Base-by-base conservation (phyloP, 2,113 vertebrate species). In the Capricornis sumatraensis region DNA sequence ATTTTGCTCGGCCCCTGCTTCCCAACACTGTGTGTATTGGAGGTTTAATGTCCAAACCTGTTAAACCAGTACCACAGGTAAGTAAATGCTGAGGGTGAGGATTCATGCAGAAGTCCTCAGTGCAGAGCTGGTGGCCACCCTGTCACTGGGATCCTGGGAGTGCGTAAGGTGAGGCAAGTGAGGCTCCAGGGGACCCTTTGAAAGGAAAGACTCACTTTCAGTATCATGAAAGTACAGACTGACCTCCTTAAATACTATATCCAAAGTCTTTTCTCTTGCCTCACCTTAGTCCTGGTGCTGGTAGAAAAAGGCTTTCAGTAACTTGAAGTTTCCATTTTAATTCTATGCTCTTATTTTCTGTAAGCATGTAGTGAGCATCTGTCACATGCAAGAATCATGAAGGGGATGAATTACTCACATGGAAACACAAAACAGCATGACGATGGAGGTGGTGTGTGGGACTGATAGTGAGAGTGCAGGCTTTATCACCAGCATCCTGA, bases 1-100 rank as follows among this genome's bases (percentile, higher is more conserved):
- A 99, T 36, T 99, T 99, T 95, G 96, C 99, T 1, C 97, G 94
- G 74, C 99, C 98, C 0, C 97, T 99, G 1, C 85, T 98, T 97
- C 99, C 99, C 58, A 99, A 98, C 92, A 98, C 98, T 9, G 97
- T 99, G 58, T 98, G 98, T 94, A 95, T 99, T 87, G 98, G 99
- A 87, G 99, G 98, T 11, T 91, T 99, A 62, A 91, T 99, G 94
- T 97, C 97, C 50, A 99, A 98, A 89, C 97, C 98, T 25, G 57
- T 95, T 0, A 98, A 98, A 43, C 96, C 98, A 86, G 86, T 98
- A 14, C 89, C 98, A 16, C 98, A 98, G 91, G 99, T 99, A 89
- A 97, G 96, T 98, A 53, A 64, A 91, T 21, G 4, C 15, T 96
- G 28, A 60, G 64, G 6, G 3, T 47, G 7, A n/a, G 40, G 45